Conservation (phyloP, 2,888 invertebrate species). For the Macrosiphum euphorbiae region DNA sequence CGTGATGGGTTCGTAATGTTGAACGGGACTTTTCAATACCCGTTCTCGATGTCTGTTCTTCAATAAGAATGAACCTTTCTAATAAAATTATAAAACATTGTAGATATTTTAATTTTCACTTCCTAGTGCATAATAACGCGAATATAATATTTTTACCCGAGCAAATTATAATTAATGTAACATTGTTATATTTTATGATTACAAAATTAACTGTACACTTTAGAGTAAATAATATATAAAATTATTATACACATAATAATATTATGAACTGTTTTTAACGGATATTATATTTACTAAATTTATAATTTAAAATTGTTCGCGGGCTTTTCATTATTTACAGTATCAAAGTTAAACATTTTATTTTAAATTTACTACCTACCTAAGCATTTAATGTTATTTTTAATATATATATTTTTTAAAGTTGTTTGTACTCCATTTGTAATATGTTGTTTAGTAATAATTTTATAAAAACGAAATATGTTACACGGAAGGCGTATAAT, state of each 20-base stretch:
- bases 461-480: neutral
- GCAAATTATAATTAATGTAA: neutral
- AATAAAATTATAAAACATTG: constrained; percentile 28
- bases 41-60: neutral
- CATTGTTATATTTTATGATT: neutral
- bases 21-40: constrained; percentile 40
- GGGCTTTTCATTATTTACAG: neutral
- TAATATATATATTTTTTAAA: neutral
- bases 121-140: neutral
- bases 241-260: neutral
- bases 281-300: neutral
- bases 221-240: neutral
- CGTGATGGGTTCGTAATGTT: constrained; percentile 28
- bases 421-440: neutral
- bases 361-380: neutral
- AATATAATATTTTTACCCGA: neutral
- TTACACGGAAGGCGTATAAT: neutral
- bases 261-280: neutral
- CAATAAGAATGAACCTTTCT: constrained; percentile 18
- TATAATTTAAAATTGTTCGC: neutral
- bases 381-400: neutral
- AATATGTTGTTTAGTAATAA: neutral
- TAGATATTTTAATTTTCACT: constrained; percentile 37
- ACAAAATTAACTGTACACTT: neutral
- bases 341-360: neutral